A percentile compares a stretch with the other conserved stretches of the same genome.
Conservation (phyloP, 2,888 invertebrate genomes). For the Reticulitermes lucifugus region DNA sequence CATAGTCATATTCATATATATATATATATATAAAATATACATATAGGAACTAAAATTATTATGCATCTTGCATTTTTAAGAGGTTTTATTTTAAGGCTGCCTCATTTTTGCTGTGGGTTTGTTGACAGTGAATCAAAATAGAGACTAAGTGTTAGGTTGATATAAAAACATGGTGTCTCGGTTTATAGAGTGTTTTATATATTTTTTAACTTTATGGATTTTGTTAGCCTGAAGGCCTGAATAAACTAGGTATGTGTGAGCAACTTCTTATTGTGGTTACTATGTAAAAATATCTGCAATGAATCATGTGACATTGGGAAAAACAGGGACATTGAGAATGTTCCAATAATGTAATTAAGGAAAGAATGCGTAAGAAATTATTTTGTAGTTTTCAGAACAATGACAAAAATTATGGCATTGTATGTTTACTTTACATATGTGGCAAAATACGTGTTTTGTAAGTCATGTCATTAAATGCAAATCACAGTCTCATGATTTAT, state of each 20-base stretch:
- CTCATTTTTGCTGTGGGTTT: slow-evolving; percentile 5
- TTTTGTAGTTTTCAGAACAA: neutral
- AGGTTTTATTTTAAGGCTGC: slow-evolving; percentile 28
- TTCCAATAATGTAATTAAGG: neutral
- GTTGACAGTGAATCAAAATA: neutral
- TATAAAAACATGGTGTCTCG: neutral
- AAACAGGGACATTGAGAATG: neutral
- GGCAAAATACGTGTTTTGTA: neutral
- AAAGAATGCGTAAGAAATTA: neutral
- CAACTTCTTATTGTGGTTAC: neutral
- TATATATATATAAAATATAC: neutral
- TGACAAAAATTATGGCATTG: neutral
- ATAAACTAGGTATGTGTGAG: neutral
- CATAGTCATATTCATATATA: neutral
- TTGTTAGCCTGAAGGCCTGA: slow-evolving; percentile 1
- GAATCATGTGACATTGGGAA: neutral
- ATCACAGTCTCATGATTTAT: neutral
- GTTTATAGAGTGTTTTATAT: slow-evolving; percentile 8
- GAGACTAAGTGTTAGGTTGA: neutral
- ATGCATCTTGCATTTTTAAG: slow-evolving; percentile 26
- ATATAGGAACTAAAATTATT: slow-evolving; percentile 9
- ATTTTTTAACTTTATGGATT: slow-evolving; percentile 4
- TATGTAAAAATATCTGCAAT: neutral
- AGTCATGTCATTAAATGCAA: neutral
- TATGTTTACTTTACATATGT: neutral